phyloP scores from a whole-genome alignment of 2,888 invertebrate species.

The Pilophorus perplexus region DNA sequence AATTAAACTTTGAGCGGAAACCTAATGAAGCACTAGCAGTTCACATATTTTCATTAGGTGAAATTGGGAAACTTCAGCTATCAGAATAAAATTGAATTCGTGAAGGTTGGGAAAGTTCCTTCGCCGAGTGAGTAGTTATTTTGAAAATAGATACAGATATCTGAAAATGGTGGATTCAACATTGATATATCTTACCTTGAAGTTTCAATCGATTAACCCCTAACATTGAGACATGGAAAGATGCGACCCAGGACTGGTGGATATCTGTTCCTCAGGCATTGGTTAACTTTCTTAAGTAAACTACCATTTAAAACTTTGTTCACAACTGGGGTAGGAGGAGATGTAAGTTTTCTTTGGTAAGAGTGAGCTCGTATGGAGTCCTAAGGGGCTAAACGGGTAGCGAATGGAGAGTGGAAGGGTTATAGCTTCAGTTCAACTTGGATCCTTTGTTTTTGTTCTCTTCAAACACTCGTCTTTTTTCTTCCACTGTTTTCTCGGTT shows the following conservation, averaged over 20 bases:
- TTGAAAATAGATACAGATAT: too few species aligned
- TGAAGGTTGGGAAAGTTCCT: too few species aligned
- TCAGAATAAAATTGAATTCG: too few species aligned
- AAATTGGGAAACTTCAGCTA: too few species aligned
- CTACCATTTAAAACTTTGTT: constrained; percentile 5
- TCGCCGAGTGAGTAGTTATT: too few species aligned
- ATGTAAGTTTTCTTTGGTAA: background rate
- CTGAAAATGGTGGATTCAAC: too few species aligned
- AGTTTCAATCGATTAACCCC: too few species aligned
- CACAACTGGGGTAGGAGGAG: background rate
- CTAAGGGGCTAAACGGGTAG: constrained; percentile 12
- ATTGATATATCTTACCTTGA: too few species aligned
- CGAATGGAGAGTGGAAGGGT: constrained; percentile 8
- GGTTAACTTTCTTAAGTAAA: constrained; percentile 13
- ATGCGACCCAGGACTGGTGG: too few species aligned
- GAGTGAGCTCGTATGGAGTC: background rate
- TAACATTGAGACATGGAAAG: too few species aligned
- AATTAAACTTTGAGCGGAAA: constrained; percentile 2
- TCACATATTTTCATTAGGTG: too few species aligned
- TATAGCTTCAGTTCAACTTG: constrained; percentile 12
- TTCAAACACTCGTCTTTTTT: background rate
- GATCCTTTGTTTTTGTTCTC: constrained; percentile 21
- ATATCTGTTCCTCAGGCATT: background rate
- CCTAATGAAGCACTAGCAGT: background rate
- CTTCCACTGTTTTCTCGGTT: background rate